phyloP scores from a whole-genome alignment of 2,113 vertebrate genomes.

The Amia ocellicauda region DNA sequence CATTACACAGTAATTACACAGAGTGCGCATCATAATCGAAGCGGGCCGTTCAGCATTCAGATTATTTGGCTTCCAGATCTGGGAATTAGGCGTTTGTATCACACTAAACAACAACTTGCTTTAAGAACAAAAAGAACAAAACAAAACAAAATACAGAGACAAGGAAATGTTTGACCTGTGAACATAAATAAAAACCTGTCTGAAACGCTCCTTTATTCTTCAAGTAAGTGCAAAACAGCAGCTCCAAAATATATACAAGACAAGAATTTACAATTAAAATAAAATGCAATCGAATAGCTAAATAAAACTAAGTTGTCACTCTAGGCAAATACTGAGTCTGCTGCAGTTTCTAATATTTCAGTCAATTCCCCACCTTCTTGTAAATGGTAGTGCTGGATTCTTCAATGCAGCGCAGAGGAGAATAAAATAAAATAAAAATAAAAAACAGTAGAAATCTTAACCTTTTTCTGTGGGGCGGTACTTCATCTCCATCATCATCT shows the following conservation, averaged over 20 bases:
- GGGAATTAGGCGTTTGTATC: conserved; percentile 20
- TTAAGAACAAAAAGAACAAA: conserved; percentile 17
- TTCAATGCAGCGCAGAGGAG: no score
- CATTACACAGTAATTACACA: conserved; percentile 55
- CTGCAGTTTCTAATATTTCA: not conserved
- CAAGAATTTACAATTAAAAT: not conserved
- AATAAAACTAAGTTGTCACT: not conserved
- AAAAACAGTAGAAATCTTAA: no score
- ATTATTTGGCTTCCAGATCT: conserved; percentile 39
- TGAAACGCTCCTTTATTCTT: not conserved
- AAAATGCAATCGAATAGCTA: not conserved
- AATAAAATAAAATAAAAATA: no score
- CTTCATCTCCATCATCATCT: no score
- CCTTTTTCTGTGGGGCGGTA: no score
- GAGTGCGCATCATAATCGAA: not conserved
- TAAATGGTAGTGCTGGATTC: no score
- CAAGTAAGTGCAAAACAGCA: not conserved
- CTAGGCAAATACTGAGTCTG: not conserved
- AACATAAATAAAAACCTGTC: not conserved
- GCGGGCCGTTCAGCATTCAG: conserved; percentile 15
- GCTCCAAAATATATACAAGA: not conserved
- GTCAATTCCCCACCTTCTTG: no score
- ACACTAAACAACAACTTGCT: conserved; percentile 20
- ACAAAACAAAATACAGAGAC: conserved; percentile 26
- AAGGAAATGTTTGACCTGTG: not conserved